Evolutionary conservation across 2,797 vertebrate species (phyloP), one percentile per base, ranked within the genome.

Genomic region (Mormyrops boulengeri): DNA sequence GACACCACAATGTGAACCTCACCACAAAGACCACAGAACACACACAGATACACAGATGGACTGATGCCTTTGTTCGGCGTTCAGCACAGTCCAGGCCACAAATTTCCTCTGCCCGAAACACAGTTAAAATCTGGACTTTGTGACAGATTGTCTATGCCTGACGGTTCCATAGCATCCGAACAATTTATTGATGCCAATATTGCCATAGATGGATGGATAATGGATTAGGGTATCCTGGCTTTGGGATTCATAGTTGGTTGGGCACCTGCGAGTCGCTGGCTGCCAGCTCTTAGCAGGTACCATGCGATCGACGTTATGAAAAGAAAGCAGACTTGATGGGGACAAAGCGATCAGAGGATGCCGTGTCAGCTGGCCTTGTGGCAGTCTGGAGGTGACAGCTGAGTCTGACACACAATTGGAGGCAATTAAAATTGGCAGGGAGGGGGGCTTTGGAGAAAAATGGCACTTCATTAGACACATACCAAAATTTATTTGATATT

Each of bases 401-500:
- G 85, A 55, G 85, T 57, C 50, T 85, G 82, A 57, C 49, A 87
- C 85, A 87, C 22, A 87, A 55, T 52, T 22, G 47, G 82, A 49
- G 44, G 44, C 44, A 85, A 85, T 85, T 85, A 49, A 85, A 85
- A 85, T 26, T 49, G 82, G 44, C 11, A 3, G 44, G 82, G 49
- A 49, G 49, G 44, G 44, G 82, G 82, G 77, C 41, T 41, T 47
- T 82, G 38, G 82, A 47, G 22, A 22, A 22, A 44, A 84, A 49
- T 84, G 47, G 49, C 49, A 85, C n/a, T 49, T 52, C 49, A 85
- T 85, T 85, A 22, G 1, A 52, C 82, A 85, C 47, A 50, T 52
- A 85, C 82, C 82, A 85, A 52, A 52, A 85, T 85, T 14, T 49
- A 84, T 84, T 84, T 84, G 80, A 84, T 22, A 84, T 44, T n/a